Percentiles rank a stretch among this genome's conserved stretches.
phyloP scores from a whole-genome alignment of 2,113 vertebrate species.

The Eurystomus gularis region DNA sequence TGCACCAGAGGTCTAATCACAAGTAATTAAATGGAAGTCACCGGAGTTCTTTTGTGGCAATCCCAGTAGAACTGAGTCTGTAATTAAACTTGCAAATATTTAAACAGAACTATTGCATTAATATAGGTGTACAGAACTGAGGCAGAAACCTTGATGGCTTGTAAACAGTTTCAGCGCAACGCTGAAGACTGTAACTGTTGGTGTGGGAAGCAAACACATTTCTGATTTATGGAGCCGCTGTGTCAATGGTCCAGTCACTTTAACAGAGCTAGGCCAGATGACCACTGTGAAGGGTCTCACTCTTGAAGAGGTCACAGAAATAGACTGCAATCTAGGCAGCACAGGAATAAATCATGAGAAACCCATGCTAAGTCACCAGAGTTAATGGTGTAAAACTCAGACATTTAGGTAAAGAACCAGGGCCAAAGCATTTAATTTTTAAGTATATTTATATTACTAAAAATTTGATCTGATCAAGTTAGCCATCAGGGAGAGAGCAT shows the following conservation, averaged over 20 bases:
- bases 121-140: background rate
- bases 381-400: background rate
- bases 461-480: background rate
- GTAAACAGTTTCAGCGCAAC: background rate
- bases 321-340: background rate
- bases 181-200: background rate
- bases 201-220: background rate
- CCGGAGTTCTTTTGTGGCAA: background rate
- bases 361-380: background rate
- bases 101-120: background rate
- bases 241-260: background rate
- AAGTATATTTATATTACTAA: background rate
- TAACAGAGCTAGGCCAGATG: background rate
- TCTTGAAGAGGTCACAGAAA: background rate
- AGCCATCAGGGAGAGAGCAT: background rate
- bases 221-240: background rate
- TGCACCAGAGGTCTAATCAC: background rate
- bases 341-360: background rate
- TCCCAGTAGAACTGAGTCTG: background rate
- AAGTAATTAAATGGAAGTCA: constrained; percentile 25
- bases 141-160: background rate
- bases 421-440: background rate
- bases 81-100: constrained; percentile 9
- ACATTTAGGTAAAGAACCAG: background rate
- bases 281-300: background rate